A percentile compares a stretch with the other conserved stretches of the same genome.
These are phyloP conservation scores for Podarcis lilfordi DNA, from an alignment of 2,797 vertebrate genomes.

Conservation along the genomic window DNA sequence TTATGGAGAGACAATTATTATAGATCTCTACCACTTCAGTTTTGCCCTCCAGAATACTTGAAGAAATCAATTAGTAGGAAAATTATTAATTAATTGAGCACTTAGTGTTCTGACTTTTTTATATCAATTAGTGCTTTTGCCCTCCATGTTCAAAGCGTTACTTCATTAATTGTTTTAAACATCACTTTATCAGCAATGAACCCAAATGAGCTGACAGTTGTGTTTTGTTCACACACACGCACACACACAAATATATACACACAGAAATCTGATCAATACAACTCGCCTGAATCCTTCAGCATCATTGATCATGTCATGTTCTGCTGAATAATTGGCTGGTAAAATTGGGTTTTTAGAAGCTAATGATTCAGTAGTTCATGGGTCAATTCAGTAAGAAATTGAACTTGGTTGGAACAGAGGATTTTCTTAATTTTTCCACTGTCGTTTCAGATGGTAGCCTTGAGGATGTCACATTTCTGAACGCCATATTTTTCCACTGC, in stretches of 20 bases:
- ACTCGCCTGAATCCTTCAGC: constrained; percentile 73
- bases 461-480: constrained; percentile 42
- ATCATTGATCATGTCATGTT: constrained; percentile 77
- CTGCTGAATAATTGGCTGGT: constrained; percentile 76
- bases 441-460: constrained; percentile 22
- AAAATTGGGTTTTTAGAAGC: constrained; percentile 72
- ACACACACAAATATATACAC: constrained; percentile 46
- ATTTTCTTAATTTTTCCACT: constrained; percentile 63
- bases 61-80: constrained; percentile 76
- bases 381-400: constrained; percentile 65
- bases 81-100: constrained; percentile 78
- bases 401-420: constrained; percentile 54
- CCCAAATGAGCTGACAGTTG: constrained; percentile 76
- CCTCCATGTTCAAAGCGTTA: constrained; percentile 64
- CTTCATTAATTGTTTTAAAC: constrained; percentile 79
- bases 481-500: constrained; percentile 59
- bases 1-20: constrained; percentile 61
- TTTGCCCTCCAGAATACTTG: constrained; percentile 74
- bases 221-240: constrained; percentile 72
- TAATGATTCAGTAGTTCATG: constrained; percentile 72
- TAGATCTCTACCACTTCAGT: constrained; percentile 62
- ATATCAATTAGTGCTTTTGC: constrained; percentile 73
- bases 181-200: constrained; percentile 71
- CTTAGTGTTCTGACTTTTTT: constrained; percentile 73
- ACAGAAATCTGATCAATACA: constrained; percentile 75